Conservation (phyloP, 1,140 invertebrate species). For the Listronotus oregonensis region DNA sequence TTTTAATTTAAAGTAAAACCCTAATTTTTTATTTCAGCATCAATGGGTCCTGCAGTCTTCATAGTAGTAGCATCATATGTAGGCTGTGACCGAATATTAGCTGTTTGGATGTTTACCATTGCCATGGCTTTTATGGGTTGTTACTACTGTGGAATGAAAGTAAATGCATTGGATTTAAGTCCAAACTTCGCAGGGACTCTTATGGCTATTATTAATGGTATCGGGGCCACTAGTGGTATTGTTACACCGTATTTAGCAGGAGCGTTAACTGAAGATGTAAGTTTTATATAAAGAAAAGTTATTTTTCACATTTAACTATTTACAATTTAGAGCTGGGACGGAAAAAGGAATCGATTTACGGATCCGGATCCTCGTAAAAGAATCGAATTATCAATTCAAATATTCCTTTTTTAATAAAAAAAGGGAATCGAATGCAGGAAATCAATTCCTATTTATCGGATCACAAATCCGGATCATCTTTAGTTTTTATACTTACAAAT, state of each 20-base stretch:
- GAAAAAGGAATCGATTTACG: too few species aligned
- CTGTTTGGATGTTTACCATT: slow-evolving; percentile 70
- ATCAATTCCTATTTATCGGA: too few species aligned
- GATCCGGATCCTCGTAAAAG: too few species aligned
- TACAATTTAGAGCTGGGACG: too few species aligned
- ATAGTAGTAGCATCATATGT: slow-evolving; percentile 81
- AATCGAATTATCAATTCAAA: too few species aligned
- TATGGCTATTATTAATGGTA: slow-evolving; percentile 85
- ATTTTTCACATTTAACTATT: too few species aligned
- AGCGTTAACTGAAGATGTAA: slow-evolving; percentile 73
- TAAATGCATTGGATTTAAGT: slow-evolving; percentile 82
- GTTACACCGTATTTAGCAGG: slow-evolving; percentile 79
- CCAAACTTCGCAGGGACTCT: slow-evolving; percentile 82
- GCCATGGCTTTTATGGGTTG: slow-evolving; percentile 79
- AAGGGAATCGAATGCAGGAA: too few species aligned
- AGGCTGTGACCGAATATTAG: slow-evolving; percentile 69
- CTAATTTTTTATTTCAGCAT: slow-evolving; percentile 62
- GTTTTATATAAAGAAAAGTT: slow-evolving; percentile 22
- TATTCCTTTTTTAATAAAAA: too few species aligned
- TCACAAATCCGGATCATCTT: too few species aligned
- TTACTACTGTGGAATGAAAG: slow-evolving; percentile 78
- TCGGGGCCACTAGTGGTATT: slow-evolving; percentile 83
- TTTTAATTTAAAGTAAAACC: too few species aligned
- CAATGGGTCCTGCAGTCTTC: slow-evolving; percentile 75
- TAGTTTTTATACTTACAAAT: too few species aligned